Evolutionary conservation across 2,797 vertebrate genomes (phyloP).

Genomic region (Sebastes trivittatus): DNA sequence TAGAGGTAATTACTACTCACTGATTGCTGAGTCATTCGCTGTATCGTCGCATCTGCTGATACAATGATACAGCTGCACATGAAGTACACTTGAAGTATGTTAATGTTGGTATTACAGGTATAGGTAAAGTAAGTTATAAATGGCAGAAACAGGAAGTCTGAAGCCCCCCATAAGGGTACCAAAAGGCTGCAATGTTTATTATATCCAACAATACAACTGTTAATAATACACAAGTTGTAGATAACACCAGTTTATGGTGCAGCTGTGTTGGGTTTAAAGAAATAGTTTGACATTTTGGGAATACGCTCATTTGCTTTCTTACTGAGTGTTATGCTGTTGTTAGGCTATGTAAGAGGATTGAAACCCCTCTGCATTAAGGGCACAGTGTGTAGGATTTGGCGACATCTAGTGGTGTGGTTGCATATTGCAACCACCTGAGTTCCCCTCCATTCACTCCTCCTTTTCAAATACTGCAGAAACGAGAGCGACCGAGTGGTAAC

Average conservation of each 20-base stretch:
- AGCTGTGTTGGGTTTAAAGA: neutral
- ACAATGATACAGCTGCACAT: neutral
- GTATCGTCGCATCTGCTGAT: neutral
- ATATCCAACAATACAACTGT: neutral
- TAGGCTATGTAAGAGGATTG: neutral
- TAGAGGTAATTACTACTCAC: neutral
- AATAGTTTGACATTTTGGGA: neutral
- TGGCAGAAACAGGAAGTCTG: neutral
- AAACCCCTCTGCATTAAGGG: neutral
- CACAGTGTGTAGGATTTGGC: too few species aligned
- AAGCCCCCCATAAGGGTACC: neutral
- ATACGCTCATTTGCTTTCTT: neutral
- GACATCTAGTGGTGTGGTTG: too few species aligned
- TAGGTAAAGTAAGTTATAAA: neutral
- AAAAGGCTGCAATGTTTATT: neutral
- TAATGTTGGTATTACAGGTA: neutral
- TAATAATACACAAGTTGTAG: neutral
- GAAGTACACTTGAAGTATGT: neutral
- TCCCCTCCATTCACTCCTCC: too few species aligned
- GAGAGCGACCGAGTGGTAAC: too few species aligned
- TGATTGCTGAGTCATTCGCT: neutral
- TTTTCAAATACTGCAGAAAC: too few species aligned
- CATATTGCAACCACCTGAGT: too few species aligned
- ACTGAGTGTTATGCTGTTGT: neutral
- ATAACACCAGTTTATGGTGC: neutral